Base-by-base conservation (phyloP, 2,888 invertebrate species). In the Zhuqinia jingwanae region DNA sequence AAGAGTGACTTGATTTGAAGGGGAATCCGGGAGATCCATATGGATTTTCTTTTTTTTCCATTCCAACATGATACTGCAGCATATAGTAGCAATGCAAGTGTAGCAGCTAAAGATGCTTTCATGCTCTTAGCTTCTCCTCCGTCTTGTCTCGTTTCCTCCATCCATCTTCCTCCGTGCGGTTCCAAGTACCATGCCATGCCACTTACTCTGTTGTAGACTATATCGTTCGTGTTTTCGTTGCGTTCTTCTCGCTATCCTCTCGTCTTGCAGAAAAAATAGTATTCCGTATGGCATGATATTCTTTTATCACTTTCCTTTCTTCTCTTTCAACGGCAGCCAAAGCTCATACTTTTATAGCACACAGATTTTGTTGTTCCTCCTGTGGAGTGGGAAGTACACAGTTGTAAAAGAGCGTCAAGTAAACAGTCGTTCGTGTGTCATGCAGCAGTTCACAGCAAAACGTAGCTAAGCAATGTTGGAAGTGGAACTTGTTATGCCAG, bases 261-360 rank as follows among this genome's bases (percentile, higher is more conserved):
- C 11, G 17, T 25, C n/a, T 22, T 65, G 65, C 65, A 36, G 42
- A 65, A 42, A 65, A 65, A 50, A 5, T 13, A n/a, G n/a, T 36
- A 42, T 42, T 36, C 65, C 65, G 65, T 65, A 65, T 65, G 65
- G 65, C 65, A 65, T 42, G 65, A 65, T 65, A 65, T 65, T 42
- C n/a, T 65, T 65, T 65, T 65, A 42, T 65, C 65, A 36, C 65
- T 42, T 36, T 65, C 42, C 42, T 65, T 30, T 42, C 25, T 42
- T 65, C 42, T 42, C 36, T 36, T 36, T 42, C 65, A 25, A 27
- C n/a, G 27, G 60, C 30, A 15, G 60, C 27, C 13, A 15, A 11
- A n/a, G n/a, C n/a, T n/a, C n/a, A n/a, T n/a, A n/a, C n/a, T n/a
- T n/a, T n/a, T n/a, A n/a, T n/a, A n/a, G n/a, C n/a, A n/a, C n/a